Conservation (phyloP, 2,797 vertebrate species). For the Lagorchestes hirsutus region DNA sequence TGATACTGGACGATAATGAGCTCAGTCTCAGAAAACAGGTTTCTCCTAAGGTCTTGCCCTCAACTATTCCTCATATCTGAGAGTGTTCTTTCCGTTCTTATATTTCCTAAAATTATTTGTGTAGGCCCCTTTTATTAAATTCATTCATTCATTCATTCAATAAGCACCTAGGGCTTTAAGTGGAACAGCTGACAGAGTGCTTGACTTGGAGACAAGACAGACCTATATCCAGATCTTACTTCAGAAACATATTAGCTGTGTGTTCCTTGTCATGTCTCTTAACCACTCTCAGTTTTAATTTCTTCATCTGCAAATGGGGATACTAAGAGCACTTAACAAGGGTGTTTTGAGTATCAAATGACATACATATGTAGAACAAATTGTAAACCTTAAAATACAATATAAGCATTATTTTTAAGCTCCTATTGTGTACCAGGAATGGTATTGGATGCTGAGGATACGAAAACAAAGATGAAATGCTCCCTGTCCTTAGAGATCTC, state of each 20-base stretch:
- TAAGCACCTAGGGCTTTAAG: neutral
- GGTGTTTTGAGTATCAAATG: no score
- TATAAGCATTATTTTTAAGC: no score
- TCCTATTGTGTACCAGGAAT: no score
- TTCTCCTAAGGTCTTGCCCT: no score
- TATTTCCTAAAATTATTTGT: neutral
- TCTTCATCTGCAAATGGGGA: neutral
- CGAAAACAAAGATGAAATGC: neutral
- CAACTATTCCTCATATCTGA: neutral
- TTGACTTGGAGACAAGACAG: no score
- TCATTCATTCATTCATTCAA: neutral
- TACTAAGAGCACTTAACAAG: neutral
- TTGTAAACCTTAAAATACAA: no score
- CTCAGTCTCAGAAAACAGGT: no score
- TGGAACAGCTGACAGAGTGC: neutral
- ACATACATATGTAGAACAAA: no score
- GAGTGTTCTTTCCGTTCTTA: neutral
- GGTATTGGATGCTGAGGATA: neutral
- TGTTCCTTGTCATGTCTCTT: no score
- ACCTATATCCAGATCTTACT: neutral
- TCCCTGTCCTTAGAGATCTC: neutral
- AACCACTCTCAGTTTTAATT: no score
- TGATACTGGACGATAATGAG: no score
- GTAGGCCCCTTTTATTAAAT: neutral
- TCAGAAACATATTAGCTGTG: no score